These are phyloP conservation scores for Pristionchus japonicus DNA, from an alignment of 2,888 invertebrate species.

Conservation along the genomic window DNA sequence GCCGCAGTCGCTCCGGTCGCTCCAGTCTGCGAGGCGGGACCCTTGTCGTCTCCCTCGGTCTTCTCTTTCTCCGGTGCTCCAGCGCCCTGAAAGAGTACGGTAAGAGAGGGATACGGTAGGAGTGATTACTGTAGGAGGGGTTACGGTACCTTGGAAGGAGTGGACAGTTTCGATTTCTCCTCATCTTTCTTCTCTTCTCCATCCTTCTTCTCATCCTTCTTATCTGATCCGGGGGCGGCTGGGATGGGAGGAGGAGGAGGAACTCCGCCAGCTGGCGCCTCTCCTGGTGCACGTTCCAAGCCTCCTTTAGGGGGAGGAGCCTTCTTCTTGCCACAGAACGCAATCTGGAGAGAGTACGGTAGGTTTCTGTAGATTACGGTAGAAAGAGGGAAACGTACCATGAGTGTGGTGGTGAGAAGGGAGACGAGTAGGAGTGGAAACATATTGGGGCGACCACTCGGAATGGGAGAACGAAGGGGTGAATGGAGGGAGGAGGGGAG, in stretches of 20 bases:
- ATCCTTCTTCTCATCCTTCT: not conserved
- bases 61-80: not conserved
- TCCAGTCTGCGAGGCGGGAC: not conserved
- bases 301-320: not conserved
- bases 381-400: not conserved
- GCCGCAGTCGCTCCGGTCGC: slow-evolving; percentile 8
- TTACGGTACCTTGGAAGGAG: slow-evolving; percentile 7
- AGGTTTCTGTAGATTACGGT: not conserved
- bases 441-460: too few relatives aligned
- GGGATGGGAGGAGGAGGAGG: not conserved
- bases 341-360: not conserved
- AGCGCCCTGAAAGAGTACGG: not conserved
- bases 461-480: too few relatives aligned
- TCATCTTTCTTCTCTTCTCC: not conserved
- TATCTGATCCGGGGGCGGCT: not conserved
- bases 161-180: not conserved
- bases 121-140: not conserved
- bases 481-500: too few relatives aligned
- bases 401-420: not conserved
- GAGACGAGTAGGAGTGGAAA: not conserved
- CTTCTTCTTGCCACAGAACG: slow-evolving; percentile 4
- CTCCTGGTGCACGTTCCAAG: not conserved
- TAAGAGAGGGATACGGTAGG: not conserved
- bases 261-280: not conserved
- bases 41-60: not conserved